phyloP scores from a whole-genome alignment of 2,113 vertebrate genomes.

The Engraulis encrasicolus region DNA sequence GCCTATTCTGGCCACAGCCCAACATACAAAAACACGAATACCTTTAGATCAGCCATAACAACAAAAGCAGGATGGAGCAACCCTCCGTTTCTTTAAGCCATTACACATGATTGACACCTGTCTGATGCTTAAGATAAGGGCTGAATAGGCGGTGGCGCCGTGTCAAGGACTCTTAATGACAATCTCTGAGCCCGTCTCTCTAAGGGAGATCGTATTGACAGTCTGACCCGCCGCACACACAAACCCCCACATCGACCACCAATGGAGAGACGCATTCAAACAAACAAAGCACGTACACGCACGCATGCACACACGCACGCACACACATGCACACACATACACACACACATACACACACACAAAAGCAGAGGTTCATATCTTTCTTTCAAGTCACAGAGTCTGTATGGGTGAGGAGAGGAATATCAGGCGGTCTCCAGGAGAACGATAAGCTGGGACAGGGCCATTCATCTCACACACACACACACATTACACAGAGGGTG shows the following conservation, averaged over 20 bases:
- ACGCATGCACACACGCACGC: not conserved
- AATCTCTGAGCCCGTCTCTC: not conserved
- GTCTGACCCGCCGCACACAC: not conserved
- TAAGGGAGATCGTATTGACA: slow-evolving; percentile 14
- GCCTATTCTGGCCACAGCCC: too few species aligned
- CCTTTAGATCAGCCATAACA: too few species aligned
- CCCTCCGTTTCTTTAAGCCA: not conserved
- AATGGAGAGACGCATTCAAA: not conserved
- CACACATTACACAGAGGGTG: slow-evolving; percentile 46
- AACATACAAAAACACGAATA: too few species aligned
- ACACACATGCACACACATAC: not conserved
- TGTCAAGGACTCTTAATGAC: slow-evolving; percentile 13
- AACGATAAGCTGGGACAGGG: slow-evolving; percentile 32
- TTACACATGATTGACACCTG: not conserved
- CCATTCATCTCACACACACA: slow-evolving; percentile 30
- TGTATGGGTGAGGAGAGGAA: slow-evolving; percentile 35
- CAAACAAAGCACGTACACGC: too few species aligned
- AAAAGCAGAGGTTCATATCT: slow-evolving; percentile 12
- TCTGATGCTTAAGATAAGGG: not conserved
- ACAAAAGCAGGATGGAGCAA: not conserved
- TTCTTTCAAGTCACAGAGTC: slow-evolving; percentile 20
- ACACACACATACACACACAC: not conserved
- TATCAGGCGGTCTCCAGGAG: slow-evolving; percentile 22
- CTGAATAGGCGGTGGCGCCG: not conserved
- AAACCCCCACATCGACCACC: not conserved